These are phyloP conservation scores for Thumatha senex DNA, from an alignment of 2,888 invertebrate genomes.

Conservation along the genomic window DNA sequence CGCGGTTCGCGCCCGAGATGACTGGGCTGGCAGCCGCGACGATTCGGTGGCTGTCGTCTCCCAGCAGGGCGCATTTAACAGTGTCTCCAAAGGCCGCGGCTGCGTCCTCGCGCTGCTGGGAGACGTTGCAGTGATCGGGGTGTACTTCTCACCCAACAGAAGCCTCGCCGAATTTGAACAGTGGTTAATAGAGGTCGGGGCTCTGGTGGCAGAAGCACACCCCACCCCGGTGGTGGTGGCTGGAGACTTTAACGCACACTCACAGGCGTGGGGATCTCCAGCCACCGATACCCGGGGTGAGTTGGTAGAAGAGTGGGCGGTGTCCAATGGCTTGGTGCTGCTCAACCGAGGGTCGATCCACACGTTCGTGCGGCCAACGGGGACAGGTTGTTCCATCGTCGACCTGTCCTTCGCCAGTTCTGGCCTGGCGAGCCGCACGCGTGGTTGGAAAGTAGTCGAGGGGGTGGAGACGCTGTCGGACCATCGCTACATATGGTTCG, in stretches of 20 bases:
- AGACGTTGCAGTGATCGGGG: conserved; percentile 3
- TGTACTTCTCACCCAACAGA: conserved; percentile 15
- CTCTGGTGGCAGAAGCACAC: conserved; percentile 2
- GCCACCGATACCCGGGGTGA: not conserved
- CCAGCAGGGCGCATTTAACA: no score
- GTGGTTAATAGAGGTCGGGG: conserved; percentile 9
- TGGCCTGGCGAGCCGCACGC: no score
- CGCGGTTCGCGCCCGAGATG: no score
- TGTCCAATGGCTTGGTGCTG: not conserved
- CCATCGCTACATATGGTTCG: conserved; percentile 10
- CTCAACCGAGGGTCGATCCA: not conserved
- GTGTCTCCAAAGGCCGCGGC: no score
- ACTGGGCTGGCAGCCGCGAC: no score
- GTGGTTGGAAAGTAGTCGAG: not conserved
- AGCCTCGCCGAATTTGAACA: conserved; percentile 19
- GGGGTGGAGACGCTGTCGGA: not conserved
- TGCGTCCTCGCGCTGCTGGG: conserved; percentile 8
- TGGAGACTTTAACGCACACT: conserved; percentile 8
- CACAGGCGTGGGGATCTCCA: conserved; percentile 1
- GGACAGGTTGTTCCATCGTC: not conserved
- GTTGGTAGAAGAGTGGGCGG: conserved; percentile 1
- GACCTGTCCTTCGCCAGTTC: not conserved
- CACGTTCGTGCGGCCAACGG: not conserved
- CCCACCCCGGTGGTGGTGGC: conserved; percentile 2
- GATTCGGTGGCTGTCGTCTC: no score